Conservation (phyloP, 2,797 vertebrate genomes). For the Spea hammondii region DNA sequence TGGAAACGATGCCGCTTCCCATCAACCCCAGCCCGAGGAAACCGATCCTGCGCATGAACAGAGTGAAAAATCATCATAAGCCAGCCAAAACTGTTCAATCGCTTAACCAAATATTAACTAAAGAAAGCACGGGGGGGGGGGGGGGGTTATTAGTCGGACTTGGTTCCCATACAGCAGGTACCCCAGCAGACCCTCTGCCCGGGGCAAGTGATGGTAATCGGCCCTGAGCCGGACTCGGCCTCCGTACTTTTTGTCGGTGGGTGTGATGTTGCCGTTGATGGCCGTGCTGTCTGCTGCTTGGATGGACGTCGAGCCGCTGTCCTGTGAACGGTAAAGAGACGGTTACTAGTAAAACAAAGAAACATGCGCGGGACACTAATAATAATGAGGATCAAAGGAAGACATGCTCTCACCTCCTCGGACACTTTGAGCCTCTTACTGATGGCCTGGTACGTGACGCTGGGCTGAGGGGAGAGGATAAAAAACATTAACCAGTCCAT, state of each 20-base stretch:
- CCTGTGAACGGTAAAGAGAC: conserved; percentile 64
- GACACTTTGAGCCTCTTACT: conserved; percentile 95
- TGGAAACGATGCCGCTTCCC: conserved; percentile 97
- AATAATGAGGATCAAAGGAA: background rate
- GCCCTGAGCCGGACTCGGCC: background rate
- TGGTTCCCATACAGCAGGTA: too few species aligned
- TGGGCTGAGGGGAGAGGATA: conserved; percentile 60
- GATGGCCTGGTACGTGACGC: conserved; percentile 83
- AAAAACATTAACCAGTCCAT: too few species aligned
- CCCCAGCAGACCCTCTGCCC: background rate
- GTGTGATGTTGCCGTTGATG: conserved; percentile 94
- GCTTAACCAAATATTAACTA: too few species aligned
- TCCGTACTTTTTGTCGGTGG: conserved; percentile 94
- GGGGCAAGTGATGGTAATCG: background rate
- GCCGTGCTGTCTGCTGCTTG: conserved; percentile 98
- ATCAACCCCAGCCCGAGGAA: conserved; percentile 96
- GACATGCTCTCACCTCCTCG: conserved; percentile 80
- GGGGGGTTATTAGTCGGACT: too few species aligned
- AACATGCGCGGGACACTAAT: too few species aligned
- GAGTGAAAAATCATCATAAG: too few species aligned
- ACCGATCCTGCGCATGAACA: conserved; percentile 79
- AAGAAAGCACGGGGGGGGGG: too few species aligned
- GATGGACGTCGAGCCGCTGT: conserved; percentile 92
- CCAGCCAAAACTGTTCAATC: too few species aligned
- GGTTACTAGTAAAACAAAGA: background rate